Conservation (phyloP, 2,797 vertebrate species). For the Cyclura pinguis region DNA sequence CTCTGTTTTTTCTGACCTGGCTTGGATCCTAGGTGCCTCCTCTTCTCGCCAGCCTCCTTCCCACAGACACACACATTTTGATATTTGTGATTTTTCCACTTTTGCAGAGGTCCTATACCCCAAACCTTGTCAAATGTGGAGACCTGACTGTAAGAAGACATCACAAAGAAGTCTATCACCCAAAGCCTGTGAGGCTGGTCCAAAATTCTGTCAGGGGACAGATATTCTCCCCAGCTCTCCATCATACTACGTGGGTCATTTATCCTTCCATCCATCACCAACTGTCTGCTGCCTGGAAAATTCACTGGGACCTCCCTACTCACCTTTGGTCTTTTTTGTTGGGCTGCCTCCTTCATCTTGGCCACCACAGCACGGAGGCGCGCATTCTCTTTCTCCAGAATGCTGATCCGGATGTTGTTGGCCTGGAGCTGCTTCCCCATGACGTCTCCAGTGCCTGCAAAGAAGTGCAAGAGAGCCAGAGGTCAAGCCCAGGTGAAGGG, state of each 20-base stretch:
- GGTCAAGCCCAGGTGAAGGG: neutral
- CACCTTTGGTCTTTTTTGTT: conserved; percentile 77
- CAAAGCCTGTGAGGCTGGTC: neutral
- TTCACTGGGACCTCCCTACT: neutral
- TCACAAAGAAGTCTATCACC: neutral
- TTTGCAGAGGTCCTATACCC: too few relatives aligned
- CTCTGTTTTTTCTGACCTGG: too few relatives aligned
- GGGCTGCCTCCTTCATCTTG: conserved; percentile 81
- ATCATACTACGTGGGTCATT: too few relatives aligned
- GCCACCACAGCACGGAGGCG: conserved; percentile 80
- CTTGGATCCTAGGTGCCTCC: too few relatives aligned
- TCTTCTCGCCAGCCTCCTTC: too few relatives aligned
- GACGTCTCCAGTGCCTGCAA: conserved; percentile 86
- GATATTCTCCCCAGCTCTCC: too few relatives aligned
- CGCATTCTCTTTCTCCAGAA: conserved; percentile 88
- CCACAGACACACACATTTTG: too few relatives aligned
- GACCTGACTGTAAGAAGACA: too few relatives aligned
- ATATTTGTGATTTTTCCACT: too few relatives aligned
- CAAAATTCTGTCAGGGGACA: neutral
- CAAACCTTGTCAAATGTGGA: too few relatives aligned
- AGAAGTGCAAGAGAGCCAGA: rapidly evolving
- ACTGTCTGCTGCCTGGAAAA: too few relatives aligned
- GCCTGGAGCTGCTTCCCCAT: conserved; percentile 87
- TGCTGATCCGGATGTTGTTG: conserved; percentile 85
- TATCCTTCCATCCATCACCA: too few relatives aligned